These are phyloP conservation scores for Rutpela maculata DNA, from an alignment of 2,888 invertebrate species.

Conservation along the genomic window DNA sequence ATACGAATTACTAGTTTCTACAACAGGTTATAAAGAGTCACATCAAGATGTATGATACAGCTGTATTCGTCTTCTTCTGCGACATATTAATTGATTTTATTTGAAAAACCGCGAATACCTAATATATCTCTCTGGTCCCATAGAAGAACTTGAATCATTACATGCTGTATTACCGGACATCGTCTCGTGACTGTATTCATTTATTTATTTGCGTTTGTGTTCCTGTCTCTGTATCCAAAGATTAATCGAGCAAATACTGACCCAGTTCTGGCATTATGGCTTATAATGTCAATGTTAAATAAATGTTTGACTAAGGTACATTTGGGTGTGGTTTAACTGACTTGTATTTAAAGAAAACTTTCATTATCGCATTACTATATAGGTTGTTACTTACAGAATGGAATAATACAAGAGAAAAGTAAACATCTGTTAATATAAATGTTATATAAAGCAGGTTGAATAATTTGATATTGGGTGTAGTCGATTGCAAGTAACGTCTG, in stretches of 20 bases:
- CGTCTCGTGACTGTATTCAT: background rate
- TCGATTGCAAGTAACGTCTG: no score
- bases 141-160: background rate
- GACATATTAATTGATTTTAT: background rate
- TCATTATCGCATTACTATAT: background rate
- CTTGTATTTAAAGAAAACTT: background rate
- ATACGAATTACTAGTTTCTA: no score
- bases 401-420: no score
- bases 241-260: background rate
- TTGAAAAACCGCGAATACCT: background rate
- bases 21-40: no score
- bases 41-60: no score
- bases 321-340: background rate
- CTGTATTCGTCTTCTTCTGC: no score
- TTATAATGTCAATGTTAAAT: conserved; percentile 3
- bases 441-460: no score
- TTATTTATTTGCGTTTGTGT: background rate
- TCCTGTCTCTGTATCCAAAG: background rate
- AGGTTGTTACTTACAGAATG: background rate
- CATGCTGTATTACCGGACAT: background rate
- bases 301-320: background rate
- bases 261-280: background rate
- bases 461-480: no score
- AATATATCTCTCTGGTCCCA: background rate
- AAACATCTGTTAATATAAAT: no score